phyloP scores from a whole-genome alignment of 2,888 invertebrate genomes.

The Kryphioiulus occultus region DNA sequence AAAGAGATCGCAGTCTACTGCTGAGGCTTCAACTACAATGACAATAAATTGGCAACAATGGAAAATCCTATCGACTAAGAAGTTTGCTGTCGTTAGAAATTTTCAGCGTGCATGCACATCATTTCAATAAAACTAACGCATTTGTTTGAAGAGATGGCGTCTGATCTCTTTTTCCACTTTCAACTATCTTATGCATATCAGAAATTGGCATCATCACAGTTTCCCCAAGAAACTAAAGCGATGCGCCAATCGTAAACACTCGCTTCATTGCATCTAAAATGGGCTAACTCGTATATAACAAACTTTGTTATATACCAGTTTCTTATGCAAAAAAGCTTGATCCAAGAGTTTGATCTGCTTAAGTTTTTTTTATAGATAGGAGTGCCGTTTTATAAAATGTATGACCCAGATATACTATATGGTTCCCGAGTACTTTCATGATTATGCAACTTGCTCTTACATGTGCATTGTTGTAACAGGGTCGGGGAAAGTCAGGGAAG shows the following conservation, averaged over 20 bases:
- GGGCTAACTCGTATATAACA: background rate
- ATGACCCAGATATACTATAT: no score
- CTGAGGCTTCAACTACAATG: slow-evolving; percentile 9
- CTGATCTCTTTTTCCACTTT: background rate
- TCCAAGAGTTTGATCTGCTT: background rate
- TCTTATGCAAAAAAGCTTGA: background rate
- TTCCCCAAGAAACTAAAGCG: background rate
- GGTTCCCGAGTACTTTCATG: no score
- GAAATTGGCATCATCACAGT: slow-evolving; percentile 20
- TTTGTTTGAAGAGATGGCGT: slow-evolving; percentile 11
- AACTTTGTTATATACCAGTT: background rate
- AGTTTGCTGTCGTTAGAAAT: slow-evolving; percentile 18
- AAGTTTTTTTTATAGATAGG: background rate
- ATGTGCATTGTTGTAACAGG: no score
- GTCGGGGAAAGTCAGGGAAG: no score
- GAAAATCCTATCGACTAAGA: background rate
- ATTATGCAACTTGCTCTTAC: no score
- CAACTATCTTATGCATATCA: background rate
- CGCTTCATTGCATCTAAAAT: background rate
- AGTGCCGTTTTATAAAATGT: no score
- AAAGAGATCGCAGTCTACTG: background rate
- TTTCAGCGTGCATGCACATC: background rate
- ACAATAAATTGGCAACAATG: slow-evolving; percentile 18
- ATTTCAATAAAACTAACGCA: slow-evolving; percentile 35
- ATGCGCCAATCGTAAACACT: background rate